Base-by-base conservation (phyloP, 2,888 invertebrate species). In the Himalopsyche tibetana region DNA sequence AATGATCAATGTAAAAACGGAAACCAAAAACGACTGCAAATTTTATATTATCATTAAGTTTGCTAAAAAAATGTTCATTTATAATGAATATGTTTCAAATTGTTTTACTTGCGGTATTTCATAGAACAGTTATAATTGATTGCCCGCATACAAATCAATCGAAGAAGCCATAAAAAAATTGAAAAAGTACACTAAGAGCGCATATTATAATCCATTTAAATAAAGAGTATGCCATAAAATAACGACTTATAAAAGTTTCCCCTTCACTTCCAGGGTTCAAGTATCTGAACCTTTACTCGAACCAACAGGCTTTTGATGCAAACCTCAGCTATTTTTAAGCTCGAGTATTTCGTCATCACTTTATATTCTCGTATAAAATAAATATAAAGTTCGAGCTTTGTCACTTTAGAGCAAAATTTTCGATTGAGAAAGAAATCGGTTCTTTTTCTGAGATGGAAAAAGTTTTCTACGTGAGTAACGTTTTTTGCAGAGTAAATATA, bases 341-440 rank as follows among this genome's bases (percentile, higher is more conserved):
- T 63, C 63, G 19, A 63, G 63, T 19, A 19, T 63, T 63, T 63
- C 19, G 63, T 63, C 19, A 63, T 63, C 63, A 63, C 63, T 63
- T 63, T 63, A 63, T 63, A 63, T 19, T 63, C 63, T 63, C 4
- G 63, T 63, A 63, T 63, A 63, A 63, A 63, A 63, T 63, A 63
- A 63, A 63, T 63, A 63, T 63, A 19, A 63, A 63, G 63, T 63
- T 63, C 19, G 19, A 63, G 63, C 63, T 28, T 63, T 63, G 63
- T 63, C 63, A 63, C 63, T 63, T 63, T 63, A 63, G 63, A 63
- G 63, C 63, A 28, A 63, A 63, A 63, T 63, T 63, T 63, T 63
- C 63, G 19, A 63, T 63, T 63, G 63, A 63, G 63, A 63, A 19
- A 63, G 63, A 63, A 63, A 63, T 63, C 63, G 63, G n/a, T 15